These are phyloP conservation scores for Trogon surrucura DNA, from an alignment of 2,113 vertebrate genomes.

Conservation along the genomic window DNA sequence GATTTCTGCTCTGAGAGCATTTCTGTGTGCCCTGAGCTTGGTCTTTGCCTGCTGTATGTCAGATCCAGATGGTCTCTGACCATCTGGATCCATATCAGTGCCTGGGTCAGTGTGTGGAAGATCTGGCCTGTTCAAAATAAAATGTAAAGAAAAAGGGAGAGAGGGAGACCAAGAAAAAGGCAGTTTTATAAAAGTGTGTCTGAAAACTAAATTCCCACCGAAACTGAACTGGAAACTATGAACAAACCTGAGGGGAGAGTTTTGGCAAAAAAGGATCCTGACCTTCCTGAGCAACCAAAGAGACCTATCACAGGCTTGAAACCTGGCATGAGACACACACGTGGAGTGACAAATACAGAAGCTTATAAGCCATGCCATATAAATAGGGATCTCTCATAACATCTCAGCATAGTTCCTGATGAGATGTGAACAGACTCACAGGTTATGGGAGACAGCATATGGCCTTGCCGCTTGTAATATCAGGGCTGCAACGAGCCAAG, in stretches of 20 bases:
- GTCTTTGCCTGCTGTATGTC: not conserved
- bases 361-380: not conserved
- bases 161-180: not conserved
- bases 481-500: not conserved
- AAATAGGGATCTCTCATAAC: not conserved
- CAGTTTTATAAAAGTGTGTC: not conserved
- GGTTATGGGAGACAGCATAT: slow-evolving; percentile 23
- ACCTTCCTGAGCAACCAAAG: not conserved
- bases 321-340: not conserved
- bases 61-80: not conserved
- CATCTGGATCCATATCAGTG: fast-evolving
- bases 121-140: not conserved
- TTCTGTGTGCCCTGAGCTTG: not conserved
- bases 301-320: not conserved
- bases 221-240: not conserved
- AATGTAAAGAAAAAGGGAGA: not conserved
- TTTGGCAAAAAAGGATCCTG: not conserved
- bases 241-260: not conserved
- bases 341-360: slow-evolving; percentile 5
- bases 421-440: slow-evolving; percentile 13
- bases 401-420: not conserved
- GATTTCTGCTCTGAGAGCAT: not conserved
- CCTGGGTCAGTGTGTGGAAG: not conserved
- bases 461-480: not conserved
- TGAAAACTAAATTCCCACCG: not conserved